Evolutionary conservation across 2,797 vertebrate species (phyloP).

Genomic region (Poliocrania exsul): DNA sequence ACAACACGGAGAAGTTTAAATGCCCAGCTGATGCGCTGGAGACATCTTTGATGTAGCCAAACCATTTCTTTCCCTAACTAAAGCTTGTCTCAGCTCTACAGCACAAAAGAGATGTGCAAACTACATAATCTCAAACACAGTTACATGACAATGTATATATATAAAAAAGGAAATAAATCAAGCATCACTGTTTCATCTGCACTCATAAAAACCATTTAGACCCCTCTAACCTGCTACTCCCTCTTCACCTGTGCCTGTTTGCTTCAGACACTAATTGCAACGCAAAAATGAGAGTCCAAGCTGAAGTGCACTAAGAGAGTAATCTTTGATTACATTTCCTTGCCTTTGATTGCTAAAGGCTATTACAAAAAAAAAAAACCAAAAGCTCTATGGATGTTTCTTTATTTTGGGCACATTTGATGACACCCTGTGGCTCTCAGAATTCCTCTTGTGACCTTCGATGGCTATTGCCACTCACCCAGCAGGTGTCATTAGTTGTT

Average conservation of each 20-base stretch:
- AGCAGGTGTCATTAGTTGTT: background rate
- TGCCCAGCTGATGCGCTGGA: background rate
- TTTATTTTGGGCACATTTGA: background rate
- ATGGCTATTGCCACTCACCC: background rate
- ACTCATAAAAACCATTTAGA: background rate
- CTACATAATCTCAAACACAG: background rate
- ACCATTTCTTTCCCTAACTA: background rate
- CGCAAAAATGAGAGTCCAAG: background rate
- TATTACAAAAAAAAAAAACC: background rate
- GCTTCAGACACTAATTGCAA: background rate
- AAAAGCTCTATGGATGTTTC: background rate
- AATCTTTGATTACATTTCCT: background rate
- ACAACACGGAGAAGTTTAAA: background rate
- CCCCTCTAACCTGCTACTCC: background rate
- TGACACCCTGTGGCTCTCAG: background rate
- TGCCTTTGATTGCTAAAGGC: background rate
- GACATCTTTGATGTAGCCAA: background rate
- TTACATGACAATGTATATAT: background rate
- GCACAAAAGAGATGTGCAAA: background rate
- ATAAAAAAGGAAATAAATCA: background rate
- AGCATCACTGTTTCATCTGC: background rate
- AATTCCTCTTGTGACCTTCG: background rate
- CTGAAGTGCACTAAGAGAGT: background rate
- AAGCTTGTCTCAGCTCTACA: background rate
- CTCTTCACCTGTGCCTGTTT: background rate